These are phyloP conservation scores for Lepidocyrtinus sp. DNA, from an alignment of 2,888 invertebrate genomes.

Conservation along the genomic window DNA sequence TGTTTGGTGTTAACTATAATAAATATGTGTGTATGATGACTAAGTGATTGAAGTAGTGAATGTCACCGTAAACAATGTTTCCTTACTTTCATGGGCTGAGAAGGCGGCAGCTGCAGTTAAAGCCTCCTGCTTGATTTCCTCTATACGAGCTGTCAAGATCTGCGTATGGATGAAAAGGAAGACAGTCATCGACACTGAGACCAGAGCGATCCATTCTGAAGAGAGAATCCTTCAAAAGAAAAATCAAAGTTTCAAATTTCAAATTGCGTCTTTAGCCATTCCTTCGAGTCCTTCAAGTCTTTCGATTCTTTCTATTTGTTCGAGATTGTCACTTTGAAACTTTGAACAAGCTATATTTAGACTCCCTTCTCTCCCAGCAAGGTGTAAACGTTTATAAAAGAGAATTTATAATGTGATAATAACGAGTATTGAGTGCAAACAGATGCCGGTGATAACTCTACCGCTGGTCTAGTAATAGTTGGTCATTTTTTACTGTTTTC, in stretches of 20 bases:
- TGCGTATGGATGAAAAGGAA: conserved; percentile 70
- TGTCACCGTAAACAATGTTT: no score
- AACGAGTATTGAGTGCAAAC: background rate
- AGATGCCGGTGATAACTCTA: background rate
- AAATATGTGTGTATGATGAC: no score
- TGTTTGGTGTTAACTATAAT: no score
- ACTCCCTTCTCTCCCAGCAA: background rate
- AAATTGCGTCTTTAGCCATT: no score
- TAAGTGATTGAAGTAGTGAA: no score
- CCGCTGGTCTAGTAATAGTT: no score
- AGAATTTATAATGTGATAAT: background rate
- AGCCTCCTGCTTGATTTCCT: conserved; percentile 68
- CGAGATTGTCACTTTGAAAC: no score
- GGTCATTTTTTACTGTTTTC: no score
- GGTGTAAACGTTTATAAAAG: background rate
- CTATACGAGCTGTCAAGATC: conserved; percentile 67
- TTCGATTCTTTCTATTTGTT: no score
- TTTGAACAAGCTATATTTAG: background rate
- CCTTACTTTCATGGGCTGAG: conserved; percentile 68
- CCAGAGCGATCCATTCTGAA: conserved; percentile 68
- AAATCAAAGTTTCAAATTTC: no score
- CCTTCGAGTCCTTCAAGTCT: no score
- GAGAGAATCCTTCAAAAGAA: conserved; percentile 53
- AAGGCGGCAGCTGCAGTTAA: conserved; percentile 63
- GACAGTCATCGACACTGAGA: conserved; percentile 69